These are phyloP conservation scores for Eudasyphora cyanicolor DNA, from an alignment of 2,888 invertebrate species.

Conservation along the genomic window DNA sequence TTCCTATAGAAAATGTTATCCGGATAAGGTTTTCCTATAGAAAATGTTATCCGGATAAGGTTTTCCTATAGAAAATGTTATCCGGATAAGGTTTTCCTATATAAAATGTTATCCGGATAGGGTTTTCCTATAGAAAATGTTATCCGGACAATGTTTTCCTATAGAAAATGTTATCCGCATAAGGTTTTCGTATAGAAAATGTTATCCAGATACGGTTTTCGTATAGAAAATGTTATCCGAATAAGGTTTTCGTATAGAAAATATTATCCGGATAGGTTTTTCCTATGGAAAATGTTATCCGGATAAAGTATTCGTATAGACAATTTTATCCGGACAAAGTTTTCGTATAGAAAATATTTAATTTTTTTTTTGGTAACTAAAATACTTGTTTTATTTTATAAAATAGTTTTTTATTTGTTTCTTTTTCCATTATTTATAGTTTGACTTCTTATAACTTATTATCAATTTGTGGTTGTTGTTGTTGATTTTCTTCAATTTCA, in stretches of 20 bases:
- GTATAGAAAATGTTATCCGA: not conserved
- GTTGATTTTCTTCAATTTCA: slow-evolving; percentile 64
- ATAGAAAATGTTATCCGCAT: no score
- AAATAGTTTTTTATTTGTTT: slow-evolving; percentile 74
- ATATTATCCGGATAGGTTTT: not conserved
- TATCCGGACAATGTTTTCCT: no score
- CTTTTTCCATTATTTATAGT: slow-evolving; percentile 64
- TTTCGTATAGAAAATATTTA: not conserved
- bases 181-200: no score
- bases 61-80: no score
- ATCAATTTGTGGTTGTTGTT: slow-evolving; percentile 70
- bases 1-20: no score
- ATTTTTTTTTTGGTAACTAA: slow-evolving; percentile 1
- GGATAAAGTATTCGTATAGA: not conserved
- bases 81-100: no score
- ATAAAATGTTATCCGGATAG: no score
- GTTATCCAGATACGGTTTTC: not conserved
- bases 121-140: no score
- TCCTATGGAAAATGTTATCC: not conserved
- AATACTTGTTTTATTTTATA: slow-evolving; percentile 70
- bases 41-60: no score
- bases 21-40: no score
- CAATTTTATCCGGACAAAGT: not conserved
- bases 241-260: not conserved
- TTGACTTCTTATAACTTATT: slow-evolving; percentile 69